A percentile compares a stretch with the other conserved stretches of the same genome.
Evolutionary conservation across 2,888 invertebrate genomes (phyloP).

Genomic region (Lithosia quadra): DNA sequence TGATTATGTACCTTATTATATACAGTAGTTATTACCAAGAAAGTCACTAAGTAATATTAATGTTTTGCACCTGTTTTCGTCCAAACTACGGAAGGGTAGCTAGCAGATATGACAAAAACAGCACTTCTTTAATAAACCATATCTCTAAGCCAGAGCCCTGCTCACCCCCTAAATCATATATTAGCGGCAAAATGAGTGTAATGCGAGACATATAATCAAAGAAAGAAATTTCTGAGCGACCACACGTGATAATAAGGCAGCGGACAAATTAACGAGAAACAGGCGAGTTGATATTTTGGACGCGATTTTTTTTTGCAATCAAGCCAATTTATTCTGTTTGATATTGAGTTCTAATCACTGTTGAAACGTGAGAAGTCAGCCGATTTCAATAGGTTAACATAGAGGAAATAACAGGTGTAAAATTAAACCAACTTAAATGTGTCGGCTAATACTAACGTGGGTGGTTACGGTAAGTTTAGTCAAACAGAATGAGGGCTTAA

Average conservation of each 20-base stretch:
- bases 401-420: too few species aligned
- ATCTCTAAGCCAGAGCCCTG: slow-evolving; percentile 51
- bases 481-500: too few species aligned
- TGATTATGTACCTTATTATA: not conserved
- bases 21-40: not conserved
- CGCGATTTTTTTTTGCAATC: not conserved
- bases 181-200: slow-evolving; percentile 84
- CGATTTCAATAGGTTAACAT: too few species aligned
- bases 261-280: slow-evolving; percentile 25
- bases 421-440: too few species aligned
- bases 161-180: slow-evolving; percentile 82
- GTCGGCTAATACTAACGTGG: too few species aligned
- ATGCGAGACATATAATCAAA: slow-evolving; percentile 83
- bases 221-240: slow-evolving; percentile 77
- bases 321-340: too few species aligned
- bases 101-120: slow-evolving; percentile 31
- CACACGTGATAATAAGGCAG: slow-evolving; percentile 65
- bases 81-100: slow-evolving; percentile 17
- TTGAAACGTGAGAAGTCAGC: too few species aligned
- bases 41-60: slow-evolving; percentile 22
- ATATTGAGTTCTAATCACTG: too few species aligned
- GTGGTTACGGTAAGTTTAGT: too few species aligned
- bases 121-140: slow-evolving; percentile 57
- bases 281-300: slow-evolving; percentile 42
- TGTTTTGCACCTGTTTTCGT: slow-evolving; percentile 36